Evolutionary conservation across 30 jellyfish, hydroid and myxozoan genomes (phyloP).

Genomic region (Chrysaora quinquecirrha): DNA sequence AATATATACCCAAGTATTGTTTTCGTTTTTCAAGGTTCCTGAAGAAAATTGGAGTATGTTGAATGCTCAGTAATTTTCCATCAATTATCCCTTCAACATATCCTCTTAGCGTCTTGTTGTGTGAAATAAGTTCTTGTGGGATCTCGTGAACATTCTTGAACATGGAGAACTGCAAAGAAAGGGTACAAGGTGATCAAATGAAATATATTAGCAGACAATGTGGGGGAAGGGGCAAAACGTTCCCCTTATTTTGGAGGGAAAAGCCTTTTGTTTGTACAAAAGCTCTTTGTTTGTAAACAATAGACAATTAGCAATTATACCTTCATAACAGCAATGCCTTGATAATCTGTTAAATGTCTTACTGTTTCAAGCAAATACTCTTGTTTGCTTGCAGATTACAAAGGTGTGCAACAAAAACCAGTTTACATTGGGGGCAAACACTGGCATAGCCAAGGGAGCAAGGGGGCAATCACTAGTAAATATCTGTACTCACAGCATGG

Average conservation of each 20-base stretch:
- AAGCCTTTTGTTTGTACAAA: neutral
- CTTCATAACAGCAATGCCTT: no score
- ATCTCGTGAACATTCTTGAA: slow-evolving; percentile 35
- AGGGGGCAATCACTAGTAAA: neutral
- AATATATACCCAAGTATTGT: slow-evolving; percentile 44
- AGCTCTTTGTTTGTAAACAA: neutral
- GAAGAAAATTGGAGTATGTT: slow-evolving; percentile 59
- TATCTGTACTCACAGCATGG: slow-evolving; percentile 39
- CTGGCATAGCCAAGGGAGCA: neutral
- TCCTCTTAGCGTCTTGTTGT: slow-evolving; percentile 53
- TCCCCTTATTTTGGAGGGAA: neutral
- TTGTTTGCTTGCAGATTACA: no score
- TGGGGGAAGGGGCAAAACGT: neutral
- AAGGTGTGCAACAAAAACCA: no score
- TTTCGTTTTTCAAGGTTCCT: slow-evolving; percentile 42
- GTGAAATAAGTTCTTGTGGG: slow-evolving; percentile 27
- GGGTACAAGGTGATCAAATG: neutral
- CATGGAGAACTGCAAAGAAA: slow-evolving; percentile 36
- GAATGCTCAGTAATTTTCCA: slow-evolving; percentile 26
- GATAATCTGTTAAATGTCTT: no score
- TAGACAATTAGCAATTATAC: neutral
- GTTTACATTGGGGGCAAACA: neutral
- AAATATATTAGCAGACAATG: neutral
- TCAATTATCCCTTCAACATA: slow-evolving; percentile 17
- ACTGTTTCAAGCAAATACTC: no score